These are phyloP conservation scores for Burhinus bistriatus DNA, from an alignment of 2,113 vertebrate genomes.

Conservation along the genomic window DNA sequence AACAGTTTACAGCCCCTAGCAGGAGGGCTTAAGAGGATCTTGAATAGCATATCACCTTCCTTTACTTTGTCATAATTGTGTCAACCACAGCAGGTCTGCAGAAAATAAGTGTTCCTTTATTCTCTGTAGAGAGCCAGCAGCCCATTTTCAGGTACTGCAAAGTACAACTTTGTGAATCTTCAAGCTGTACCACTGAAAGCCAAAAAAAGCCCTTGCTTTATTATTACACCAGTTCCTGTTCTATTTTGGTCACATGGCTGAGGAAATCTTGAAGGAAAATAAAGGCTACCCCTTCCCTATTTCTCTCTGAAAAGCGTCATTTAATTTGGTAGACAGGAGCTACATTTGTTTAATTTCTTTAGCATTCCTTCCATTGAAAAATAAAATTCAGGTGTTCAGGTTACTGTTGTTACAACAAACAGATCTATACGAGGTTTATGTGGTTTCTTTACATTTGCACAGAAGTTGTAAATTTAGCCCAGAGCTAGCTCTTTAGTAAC, in stretches of 20 bases:
- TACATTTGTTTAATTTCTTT: slow-evolving; percentile 27
- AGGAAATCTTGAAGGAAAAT: neutral
- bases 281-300: neutral
- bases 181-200: neutral
- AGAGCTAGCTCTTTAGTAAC: neutral
- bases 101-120: neutral
- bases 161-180: neutral
- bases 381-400: neutral
- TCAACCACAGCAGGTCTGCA: neutral
- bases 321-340: neutral
- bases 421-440: neutral
- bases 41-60: neutral
- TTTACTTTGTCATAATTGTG: neutral
- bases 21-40: neutral
- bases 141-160: neutral
- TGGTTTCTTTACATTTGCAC: slow-evolving; percentile 9
- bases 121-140: neutral
- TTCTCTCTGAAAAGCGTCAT: slow-evolving; percentile 1
- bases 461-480: slow-evolving; percentile 1
- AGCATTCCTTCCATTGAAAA: slow-evolving; percentile 1
- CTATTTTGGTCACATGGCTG: neutral
- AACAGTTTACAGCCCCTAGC: neutral
- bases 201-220: neutral
- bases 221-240: neutral
- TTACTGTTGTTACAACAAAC: neutral